Base-by-base conservation (phyloP, 2,113 vertebrate genomes). In the Spea bombifrons region DNA sequence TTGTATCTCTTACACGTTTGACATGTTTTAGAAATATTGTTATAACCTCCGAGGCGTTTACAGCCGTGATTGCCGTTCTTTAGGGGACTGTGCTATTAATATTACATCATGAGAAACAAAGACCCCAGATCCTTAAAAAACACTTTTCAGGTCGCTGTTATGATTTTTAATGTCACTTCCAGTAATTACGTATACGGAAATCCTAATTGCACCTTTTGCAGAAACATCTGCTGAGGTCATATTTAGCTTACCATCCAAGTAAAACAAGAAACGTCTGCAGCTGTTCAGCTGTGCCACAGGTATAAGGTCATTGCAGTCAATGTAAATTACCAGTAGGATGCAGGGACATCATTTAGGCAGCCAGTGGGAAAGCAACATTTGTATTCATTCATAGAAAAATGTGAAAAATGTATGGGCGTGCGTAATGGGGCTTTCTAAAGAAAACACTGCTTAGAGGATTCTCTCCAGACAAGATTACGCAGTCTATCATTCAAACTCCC, bases 191-290 rank as follows among this genome's bases (percentile, higher is more conserved):
- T 84, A 87, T 65, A 71, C 73, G 77, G 77, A 80, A 67, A 73
- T 80, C 77, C 77, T 80, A 88, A 86, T 88, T 87, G 83, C 75
- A 86, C 65, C 81, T 86, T 87, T 53, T 86, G 75, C 82, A 85
- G 84, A 86, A 84, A 83, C 86, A 88, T 88, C 85, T 86, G 85
- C 81, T 86, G 84, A 87, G 87, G 83, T 85, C 78, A 86, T 86
- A 75, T 65, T 76, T 83, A 83, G 81, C 69, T 73, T 83, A 69
- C 71, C 84, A 71, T 84, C 88, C 86, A 89, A 84, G 77, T 15
- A 80, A 63, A 80, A 80, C 77, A 80, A 30, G 48, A 67, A 81
- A 57, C 8, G 74, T 83, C 87, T 88, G 87, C 85, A 86, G 85
- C 85, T 85, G 83, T 86, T 88, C 85, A 86, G 82, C 82, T 81